Base-by-base conservation (phyloP, 2,888 invertebrate genomes). In the Tethea ocularis region DNA sequence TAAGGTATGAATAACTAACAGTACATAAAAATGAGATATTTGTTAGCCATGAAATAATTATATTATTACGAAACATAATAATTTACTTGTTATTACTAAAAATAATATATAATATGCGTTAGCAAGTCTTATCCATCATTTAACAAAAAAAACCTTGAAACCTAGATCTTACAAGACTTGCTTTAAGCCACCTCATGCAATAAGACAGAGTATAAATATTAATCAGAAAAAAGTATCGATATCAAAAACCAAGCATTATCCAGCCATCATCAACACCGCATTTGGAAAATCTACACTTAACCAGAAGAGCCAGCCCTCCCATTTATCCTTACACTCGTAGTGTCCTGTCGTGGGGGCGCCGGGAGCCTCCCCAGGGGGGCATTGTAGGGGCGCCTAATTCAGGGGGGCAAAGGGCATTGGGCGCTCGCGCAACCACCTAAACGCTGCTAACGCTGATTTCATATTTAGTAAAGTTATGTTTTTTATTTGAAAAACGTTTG, bases 231-330 rank as follows among this genome's bases (percentile, higher is more conserved):
- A 57, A 38, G 56, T 75, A 80, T 84, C 83, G 83, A 86, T 73
- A 67, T 61, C 26, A 15, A 24, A 24, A 29, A 38, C 65, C 78
- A 78, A 77, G 15, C 86, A 64, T 81, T 82, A 83, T 52, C 52
- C 70, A 80, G 84, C 89, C 90, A 87, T 92, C 93, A 93, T 93
- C 93, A 93, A 93, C 93, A 93, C 93, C 93, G 93, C 93, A 93
- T 93, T 93, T 90, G 91, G 92, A 92, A 93, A 93, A 93, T 93
- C 92, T 92, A 93, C 93, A 93, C 93, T 93, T 92, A 93, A 91
- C 93, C 93, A 92, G 91, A 88, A 90, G 91, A 91, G 89, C 90
- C 92, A 90, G 91, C 93, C 92, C 93, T 91, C 91, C 92, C 93
- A 93, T 93, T 93, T 92, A 93, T 93, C 93, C 93, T 90, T 91